Evolutionary conservation across 2,797 vertebrate genomes (phyloP).

Genomic region (Amniataba percoides): DNA sequence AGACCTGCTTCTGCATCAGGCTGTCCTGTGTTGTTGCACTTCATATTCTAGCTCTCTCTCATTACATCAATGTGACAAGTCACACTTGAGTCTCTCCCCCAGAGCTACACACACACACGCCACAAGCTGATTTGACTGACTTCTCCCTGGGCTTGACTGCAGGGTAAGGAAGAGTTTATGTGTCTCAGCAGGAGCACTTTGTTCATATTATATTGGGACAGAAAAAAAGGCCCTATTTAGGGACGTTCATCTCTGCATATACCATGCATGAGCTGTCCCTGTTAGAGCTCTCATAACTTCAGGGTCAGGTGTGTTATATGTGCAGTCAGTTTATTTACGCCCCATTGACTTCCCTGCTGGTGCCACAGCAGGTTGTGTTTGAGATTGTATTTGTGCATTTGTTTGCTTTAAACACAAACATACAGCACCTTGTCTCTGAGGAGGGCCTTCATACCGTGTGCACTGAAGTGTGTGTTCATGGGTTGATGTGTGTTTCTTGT

Average conservation of each 20-base stretch:
- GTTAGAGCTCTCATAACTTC: conserved; percentile 22
- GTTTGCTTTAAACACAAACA: conserved; percentile 55
- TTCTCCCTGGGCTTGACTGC: conserved; percentile 15
- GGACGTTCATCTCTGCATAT: conserved; percentile 8
- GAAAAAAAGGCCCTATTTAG: background rate
- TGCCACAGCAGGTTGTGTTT: conserved; percentile 41
- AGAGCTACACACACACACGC: background rate
- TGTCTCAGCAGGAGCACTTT: conserved; percentile 36
- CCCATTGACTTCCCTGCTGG: conserved; percentile 40
- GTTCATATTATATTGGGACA: conserved; percentile 20
- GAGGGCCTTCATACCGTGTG: conserved; percentile 31
- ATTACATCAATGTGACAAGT: conserved; percentile 48
- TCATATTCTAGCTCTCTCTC: conserved; percentile 27
- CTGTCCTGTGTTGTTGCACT: conserved; percentile 33
- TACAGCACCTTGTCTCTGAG: conserved; percentile 38
- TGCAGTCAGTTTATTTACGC: conserved; percentile 46
- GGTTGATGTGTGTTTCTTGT: conserved; percentile 52
- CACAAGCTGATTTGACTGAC: conserved; percentile 22
- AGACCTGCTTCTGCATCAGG: conserved; percentile 10
- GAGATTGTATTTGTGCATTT: conserved; percentile 33
- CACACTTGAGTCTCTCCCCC: conserved; percentile 7
- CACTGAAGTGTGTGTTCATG: conserved; percentile 47
- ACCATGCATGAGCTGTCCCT: conserved; percentile 20
- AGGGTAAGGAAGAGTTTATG: conserved; percentile 51
- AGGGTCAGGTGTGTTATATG: conserved; percentile 21